A percentile compares a stretch with the other conserved stretches of the same genome.
phyloP scores from a whole-genome alignment of 2,888 invertebrate genomes.

The Chymomyza amoena region DNA sequence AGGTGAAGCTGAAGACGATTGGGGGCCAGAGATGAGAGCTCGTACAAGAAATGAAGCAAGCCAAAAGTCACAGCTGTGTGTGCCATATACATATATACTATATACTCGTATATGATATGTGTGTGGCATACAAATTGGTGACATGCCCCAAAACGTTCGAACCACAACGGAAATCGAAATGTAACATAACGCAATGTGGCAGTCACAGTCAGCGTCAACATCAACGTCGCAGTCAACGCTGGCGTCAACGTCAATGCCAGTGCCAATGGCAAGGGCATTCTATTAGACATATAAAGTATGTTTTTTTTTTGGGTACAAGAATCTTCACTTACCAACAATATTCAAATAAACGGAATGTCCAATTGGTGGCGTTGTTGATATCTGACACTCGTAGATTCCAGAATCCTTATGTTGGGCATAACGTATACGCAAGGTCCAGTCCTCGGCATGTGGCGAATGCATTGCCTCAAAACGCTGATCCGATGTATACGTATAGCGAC shows the following conservation, averaged over 20 bases:
- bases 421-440: constrained; percentile 89
- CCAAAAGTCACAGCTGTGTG: neutral
- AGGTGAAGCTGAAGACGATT: neutral
- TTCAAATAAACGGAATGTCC: constrained; percentile 90
- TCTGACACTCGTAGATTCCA: constrained; percentile 93
- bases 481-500: constrained; percentile 88
- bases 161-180: neutral
- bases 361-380: constrained; percentile 92
- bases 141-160: neutral
- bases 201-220: neutral
- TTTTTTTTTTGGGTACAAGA: neutral
- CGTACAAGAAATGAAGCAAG: neutral
- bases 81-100: neutral
- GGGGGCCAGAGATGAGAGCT: neutral
- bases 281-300: neutral
- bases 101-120: neutral
- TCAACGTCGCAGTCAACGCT: neutral
- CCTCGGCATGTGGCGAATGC: constrained; percentile 91
- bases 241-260: neutral
- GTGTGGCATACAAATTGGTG: constrained; percentile 1
- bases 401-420: constrained; percentile 87
- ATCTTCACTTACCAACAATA: constrained; percentile 87
- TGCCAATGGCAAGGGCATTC: neutral
- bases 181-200: neutral
- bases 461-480: constrained; percentile 92